Evolutionary conservation across 2,113 vertebrate genomes (phyloP), one percentile per base, ranked within the genome.

Genomic region (Quiscalus mexicanus): DNA sequence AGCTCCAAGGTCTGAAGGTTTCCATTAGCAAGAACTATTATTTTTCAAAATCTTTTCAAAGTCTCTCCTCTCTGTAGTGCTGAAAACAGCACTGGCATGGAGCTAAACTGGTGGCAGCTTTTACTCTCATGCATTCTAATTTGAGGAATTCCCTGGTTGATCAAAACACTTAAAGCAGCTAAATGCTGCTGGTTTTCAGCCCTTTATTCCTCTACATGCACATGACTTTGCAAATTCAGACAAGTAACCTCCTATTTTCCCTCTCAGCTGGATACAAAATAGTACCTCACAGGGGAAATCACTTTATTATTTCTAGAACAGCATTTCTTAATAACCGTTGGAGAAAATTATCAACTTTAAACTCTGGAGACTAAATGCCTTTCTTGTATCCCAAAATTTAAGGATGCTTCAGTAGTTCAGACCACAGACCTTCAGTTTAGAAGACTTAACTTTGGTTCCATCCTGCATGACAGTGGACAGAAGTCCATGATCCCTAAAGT

Each of bases 61-160:
- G 37, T 62, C 37, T 84, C 65, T 41, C 89, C 28, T 87, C 80
- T 49, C 69, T 76, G 53, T 84, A 87, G 73, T 68, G 60, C 76
- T 95, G 85, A 68, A 67, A 91, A 75, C 52, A 88, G 58, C 69
- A 60, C 5, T 76, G 77, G 41, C 16, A 4, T 68, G 53, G 45
- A 95, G 86, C 65, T 95, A 56, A 77, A 63, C 76, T 75, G 73
- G 85, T 88, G 85, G 76, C 88, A 93, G 83, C 60, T 93, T 68
- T 83, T 71, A 89, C 69, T 37, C 92, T 74, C 56, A 16, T 64
- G 68, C 68, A 71, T 75, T 82, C 80, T 89, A 30, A 56, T 90
- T 82, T 95, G 89, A 85, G 87, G 87, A 95, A 93, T 90, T 95
- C 88, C 89, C 90, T 87, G 49, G 86, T 23, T 84, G 84, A 94